Conservation (phyloP, 2,113 vertebrate genomes). For the Trogon melanurus region DNA sequence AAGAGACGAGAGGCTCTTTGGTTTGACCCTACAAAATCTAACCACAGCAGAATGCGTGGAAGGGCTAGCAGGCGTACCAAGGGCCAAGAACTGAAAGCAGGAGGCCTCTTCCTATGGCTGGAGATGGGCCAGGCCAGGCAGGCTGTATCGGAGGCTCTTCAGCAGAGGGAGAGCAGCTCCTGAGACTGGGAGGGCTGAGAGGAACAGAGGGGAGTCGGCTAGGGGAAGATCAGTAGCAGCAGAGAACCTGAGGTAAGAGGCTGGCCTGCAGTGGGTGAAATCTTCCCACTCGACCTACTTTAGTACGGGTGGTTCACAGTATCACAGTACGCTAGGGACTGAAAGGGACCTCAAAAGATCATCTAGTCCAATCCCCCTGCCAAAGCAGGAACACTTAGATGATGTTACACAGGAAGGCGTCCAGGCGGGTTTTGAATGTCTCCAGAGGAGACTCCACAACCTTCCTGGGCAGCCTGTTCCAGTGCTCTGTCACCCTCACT, state of each 20-base stretch:
- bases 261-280: neutral
- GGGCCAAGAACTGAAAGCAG: neutral
- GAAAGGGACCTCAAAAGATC: too few species aligned
- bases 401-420: too few species aligned
- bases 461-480: too few species aligned
- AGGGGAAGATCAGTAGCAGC: neutral
- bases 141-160: constrained; percentile 6
- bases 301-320: neutral
- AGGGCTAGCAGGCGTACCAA: neutral
- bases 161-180: neutral
- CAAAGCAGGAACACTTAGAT: too few species aligned
- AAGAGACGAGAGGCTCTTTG: neutral
- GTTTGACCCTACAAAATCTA: neutral
- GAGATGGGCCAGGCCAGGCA: constrained; percentile 25
- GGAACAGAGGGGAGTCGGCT: neutral
- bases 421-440: too few species aligned
- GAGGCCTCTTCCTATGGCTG: neutral
- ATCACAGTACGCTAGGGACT: too few species aligned
- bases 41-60: neutral
- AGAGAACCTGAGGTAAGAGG: neutral
- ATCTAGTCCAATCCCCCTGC: too few species aligned
- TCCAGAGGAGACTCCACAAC: too few species aligned
- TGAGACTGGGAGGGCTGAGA: neutral
- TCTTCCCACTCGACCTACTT: neutral
- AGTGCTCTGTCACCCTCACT: too few species aligned